Evolutionary conservation across 1,140 invertebrate genomes (phyloP).

Genomic region (Anoplophora glabripennis): DNA sequence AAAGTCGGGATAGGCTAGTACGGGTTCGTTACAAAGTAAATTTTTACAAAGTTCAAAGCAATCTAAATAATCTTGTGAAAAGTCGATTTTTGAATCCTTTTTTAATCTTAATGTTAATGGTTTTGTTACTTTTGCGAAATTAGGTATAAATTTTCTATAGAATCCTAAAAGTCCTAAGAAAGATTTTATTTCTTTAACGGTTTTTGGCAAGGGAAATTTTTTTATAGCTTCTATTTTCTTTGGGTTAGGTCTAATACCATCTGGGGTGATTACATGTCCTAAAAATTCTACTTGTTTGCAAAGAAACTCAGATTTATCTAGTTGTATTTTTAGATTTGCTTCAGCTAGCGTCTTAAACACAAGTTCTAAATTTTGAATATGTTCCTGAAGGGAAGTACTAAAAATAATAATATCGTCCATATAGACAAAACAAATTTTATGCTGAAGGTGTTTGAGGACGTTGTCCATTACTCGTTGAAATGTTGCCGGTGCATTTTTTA

Average conservation of each 20-base stretch:
- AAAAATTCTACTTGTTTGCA: constrained; percentile 44
- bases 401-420: constrained; percentile 39
- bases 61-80: background rate
- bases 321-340: constrained; percentile 21
- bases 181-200: constrained; percentile 29
- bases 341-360: constrained; percentile 28
- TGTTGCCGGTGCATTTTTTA: constrained; percentile 47
- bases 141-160: constrained; percentile 17
- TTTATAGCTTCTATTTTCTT: constrained; percentile 35
- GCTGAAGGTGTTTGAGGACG: constrained; percentile 29
- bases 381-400: constrained; percentile 26
- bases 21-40: constrained; percentile 14
- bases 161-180: constrained; percentile 22
- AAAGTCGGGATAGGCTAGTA: constrained; percentile 34
- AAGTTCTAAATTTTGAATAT: constrained; percentile 26
- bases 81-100: constrained; percentile 21
- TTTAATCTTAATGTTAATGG: constrained; percentile 12
- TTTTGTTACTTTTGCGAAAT: constrained; percentile 10
- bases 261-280: constrained; percentile 38
- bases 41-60: constrained; percentile 9
- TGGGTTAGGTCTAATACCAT: constrained; percentile 31
- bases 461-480: constrained; percentile 43
- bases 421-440: constrained; percentile 44
- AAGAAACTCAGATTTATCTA: constrained; percentile 39
- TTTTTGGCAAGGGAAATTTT: constrained; percentile 32